Conservation (phyloP, 2,888 invertebrate species). For the Pyrrhia umbra region DNA sequence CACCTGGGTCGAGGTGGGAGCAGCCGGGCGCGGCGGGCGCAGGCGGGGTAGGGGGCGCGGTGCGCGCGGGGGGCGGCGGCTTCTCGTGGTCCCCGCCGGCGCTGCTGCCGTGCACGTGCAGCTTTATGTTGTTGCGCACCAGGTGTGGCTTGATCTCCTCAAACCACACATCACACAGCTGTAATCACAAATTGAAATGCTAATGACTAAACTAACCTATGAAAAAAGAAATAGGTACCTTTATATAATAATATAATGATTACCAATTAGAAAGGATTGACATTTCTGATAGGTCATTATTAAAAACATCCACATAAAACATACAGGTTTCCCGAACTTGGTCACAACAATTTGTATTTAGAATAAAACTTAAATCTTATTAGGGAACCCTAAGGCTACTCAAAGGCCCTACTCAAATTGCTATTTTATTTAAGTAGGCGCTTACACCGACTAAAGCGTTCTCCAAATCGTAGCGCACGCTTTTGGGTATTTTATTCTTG, state of each 20-base stretch:
- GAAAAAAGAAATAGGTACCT: no score
- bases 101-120: constrained; percentile 75
- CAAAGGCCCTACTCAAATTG: constrained; percentile 1
- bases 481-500: constrained; percentile 79
- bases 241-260: no score
- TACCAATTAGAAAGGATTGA: no score
- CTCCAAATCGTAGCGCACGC: constrained; percentile 81
- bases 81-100: constrained; percentile 70
- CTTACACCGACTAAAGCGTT: constrained; percentile 84
- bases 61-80: constrained; percentile 23
- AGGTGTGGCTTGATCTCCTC: constrained; percentile 86
- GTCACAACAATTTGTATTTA: no score
- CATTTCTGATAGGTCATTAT: no score
- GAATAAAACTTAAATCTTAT: no score
- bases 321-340: no score
- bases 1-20: constrained; percentile 85
- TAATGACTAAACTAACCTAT: neutral
- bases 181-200: constrained; percentile 54
- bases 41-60: neutral
- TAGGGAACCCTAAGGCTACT: no score
- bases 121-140: constrained; percentile 83
- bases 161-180: constrained; percentile 88
- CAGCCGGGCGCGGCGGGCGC: constrained; percentile 64
- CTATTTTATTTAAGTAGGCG: constrained; percentile 30
- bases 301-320: no score